Conservation (phyloP, 2,113 vertebrate species). For the Sander lucioperca region DNA sequence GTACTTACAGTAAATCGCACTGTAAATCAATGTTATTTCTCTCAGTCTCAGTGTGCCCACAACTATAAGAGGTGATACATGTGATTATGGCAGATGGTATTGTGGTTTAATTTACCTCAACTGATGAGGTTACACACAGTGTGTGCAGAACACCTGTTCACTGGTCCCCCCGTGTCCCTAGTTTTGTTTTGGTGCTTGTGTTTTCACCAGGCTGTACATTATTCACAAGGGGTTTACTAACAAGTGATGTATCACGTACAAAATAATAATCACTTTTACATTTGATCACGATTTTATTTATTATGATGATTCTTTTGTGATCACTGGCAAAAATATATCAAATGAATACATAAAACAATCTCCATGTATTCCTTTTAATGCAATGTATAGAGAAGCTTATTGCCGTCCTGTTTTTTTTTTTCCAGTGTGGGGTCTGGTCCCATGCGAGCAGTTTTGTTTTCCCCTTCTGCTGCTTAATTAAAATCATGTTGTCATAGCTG, state of each 20-base stretch:
- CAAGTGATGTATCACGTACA: background rate
- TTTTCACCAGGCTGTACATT: conserved; percentile 39
- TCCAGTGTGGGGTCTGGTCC: conserved; percentile 29
- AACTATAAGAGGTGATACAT: conserved; percentile 4
- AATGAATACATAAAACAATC: background rate
- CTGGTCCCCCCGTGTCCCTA: conserved; percentile 37
- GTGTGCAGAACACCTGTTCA: conserved; percentile 71
- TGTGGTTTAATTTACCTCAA: conserved; percentile 58
- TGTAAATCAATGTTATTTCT: background rate
- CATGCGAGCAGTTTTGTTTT: conserved; percentile 61
- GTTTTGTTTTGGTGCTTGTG: conserved; percentile 51
- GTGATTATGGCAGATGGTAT: conserved; percentile 49
- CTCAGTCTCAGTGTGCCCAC: background rate
- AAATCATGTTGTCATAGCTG: conserved; percentile 72
- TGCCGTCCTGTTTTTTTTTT: background rate
- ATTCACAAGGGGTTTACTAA: conserved; percentile 27
- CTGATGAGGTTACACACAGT: conserved; percentile 49
- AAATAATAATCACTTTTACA: background rate
- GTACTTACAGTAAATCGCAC: background rate
- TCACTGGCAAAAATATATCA: background rate
- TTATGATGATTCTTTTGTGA: too few relatives aligned
- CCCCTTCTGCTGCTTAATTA: conserved; percentile 68
- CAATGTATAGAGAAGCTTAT: background rate
- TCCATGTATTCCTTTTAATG: background rate
- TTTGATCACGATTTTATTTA: background rate